Evolutionary conservation across 2,888 invertebrate species (phyloP).

Genomic region (Aphodius sticticus): DNA sequence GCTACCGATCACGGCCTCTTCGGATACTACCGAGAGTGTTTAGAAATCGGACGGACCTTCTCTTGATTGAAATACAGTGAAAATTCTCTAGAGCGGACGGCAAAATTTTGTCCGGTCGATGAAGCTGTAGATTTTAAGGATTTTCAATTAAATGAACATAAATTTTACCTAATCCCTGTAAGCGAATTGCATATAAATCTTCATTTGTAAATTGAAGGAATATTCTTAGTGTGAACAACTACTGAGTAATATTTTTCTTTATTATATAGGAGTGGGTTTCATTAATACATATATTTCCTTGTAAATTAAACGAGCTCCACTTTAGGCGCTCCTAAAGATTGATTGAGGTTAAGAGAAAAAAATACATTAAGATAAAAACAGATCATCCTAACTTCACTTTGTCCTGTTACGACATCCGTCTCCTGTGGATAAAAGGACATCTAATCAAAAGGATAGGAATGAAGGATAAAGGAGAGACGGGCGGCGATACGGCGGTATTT

Average conservation of each 20-base stretch:
- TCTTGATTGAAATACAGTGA: conserved; percentile 20
- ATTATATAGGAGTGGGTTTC: no score
- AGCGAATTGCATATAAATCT: no score
- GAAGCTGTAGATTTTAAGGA: no score
- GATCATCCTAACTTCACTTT: neutral
- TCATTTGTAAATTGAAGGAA: no score
- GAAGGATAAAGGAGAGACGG: neutral
- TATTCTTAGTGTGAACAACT: no score
- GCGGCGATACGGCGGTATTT: neutral
- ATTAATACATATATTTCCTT: no score
- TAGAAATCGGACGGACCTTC: conserved; percentile 20
- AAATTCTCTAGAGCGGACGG: neutral
- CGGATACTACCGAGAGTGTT: conserved; percentile 23
- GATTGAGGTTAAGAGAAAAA: neutral
- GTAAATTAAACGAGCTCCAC: no score
- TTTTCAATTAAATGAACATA: no score
- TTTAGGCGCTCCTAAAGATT: no score
- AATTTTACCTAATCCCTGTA: no score
- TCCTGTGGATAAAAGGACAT: neutral
- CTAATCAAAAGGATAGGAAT: neutral
- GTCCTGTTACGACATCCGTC: neutral
- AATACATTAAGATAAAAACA: neutral
- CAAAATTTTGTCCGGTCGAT: no score
- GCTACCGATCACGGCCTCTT: neutral
- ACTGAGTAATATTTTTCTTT: no score